Percentiles rank a stretch among this genome's conserved stretches.
phyloP scores from a whole-genome alignment of 2,797 vertebrate species.

The Jordanella pulchra region DNA sequence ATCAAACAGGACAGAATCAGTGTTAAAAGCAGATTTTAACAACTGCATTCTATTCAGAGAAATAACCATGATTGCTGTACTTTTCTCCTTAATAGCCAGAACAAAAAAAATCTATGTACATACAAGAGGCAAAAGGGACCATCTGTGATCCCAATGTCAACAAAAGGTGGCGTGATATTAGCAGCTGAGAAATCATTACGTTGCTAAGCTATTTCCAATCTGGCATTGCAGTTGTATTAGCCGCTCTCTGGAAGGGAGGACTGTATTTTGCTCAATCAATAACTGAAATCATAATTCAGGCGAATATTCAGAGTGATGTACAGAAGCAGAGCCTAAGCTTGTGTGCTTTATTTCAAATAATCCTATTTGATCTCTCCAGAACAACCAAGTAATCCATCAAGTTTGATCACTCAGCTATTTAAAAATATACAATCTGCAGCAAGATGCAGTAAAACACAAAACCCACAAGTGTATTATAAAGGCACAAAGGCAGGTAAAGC shows the following conservation, averaged over 20 bases:
- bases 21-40: constrained; percentile 70
- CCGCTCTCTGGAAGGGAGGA: constrained; percentile 16
- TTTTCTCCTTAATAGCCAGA: constrained; percentile 31
- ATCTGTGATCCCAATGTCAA: constrained; percentile 49
- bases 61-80: constrained; percentile 55
- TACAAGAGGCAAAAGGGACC: constrained; percentile 54
- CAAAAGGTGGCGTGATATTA: constrained; percentile 41
- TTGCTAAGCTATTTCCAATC: constrained; percentile 23
- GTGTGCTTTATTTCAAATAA: neutral
- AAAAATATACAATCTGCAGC: neutral
- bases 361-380: neutral
- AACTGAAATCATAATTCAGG: constrained; percentile 21
- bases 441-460: neutral
- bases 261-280: constrained; percentile 33
- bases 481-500: constrained; percentile 10
- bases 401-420: neutral
- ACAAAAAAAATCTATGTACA: constrained; percentile 56
- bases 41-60: constrained; percentile 73
- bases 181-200: constrained; percentile 19
- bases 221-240: constrained; percentile 30
- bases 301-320: constrained; percentile 1
- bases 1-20: constrained; percentile 69
- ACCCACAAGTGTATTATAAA: neutral
- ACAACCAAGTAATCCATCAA: neutral
- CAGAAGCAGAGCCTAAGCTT: neutral